phyloP scores from a whole-genome alignment of 37 sponge, comb jelly and placozoan genomes.

The Amphimedon queenslandica region DNA sequence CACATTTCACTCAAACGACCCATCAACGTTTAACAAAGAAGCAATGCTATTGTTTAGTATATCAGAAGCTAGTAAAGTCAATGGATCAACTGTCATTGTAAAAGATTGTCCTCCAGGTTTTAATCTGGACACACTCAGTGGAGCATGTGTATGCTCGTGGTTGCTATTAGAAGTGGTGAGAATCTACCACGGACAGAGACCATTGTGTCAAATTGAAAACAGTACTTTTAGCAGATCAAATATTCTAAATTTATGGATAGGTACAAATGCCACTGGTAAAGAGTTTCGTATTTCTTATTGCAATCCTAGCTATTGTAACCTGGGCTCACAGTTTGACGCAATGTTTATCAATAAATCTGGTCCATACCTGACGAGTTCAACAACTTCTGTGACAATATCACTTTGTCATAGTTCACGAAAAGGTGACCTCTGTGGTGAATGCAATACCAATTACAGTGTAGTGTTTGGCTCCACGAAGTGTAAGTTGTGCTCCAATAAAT shows the following conservation, averaged over 20 bases:
- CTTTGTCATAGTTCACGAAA: background rate
- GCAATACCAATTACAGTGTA: constrained; percentile 12
- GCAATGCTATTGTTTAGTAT: background rate
- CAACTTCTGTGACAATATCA: background rate
- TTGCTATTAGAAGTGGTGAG: background rate
- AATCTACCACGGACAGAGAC: background rate
- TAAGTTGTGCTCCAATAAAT: constrained; percentile 6
- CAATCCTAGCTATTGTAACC: no score
- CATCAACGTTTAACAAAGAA: background rate
- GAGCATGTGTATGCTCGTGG: background rate
- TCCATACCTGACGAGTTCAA: background rate
- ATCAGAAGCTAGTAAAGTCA: background rate
- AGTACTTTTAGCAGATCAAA: background rate
- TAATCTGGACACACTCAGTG: background rate
- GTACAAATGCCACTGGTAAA: background rate
- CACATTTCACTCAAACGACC: background rate
- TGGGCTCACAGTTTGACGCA: background rate
- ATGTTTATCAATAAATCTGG: background rate
- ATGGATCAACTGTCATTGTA: background rate
- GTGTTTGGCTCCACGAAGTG: constrained; percentile 21
- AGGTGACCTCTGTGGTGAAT: background rate
- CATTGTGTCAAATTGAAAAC: background rate
- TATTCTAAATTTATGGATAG: background rate
- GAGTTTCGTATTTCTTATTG: no score
- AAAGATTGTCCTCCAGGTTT: background rate